Conservation (phyloP, 2,113 vertebrate genomes). For the Xyrauchen texanus region DNA sequence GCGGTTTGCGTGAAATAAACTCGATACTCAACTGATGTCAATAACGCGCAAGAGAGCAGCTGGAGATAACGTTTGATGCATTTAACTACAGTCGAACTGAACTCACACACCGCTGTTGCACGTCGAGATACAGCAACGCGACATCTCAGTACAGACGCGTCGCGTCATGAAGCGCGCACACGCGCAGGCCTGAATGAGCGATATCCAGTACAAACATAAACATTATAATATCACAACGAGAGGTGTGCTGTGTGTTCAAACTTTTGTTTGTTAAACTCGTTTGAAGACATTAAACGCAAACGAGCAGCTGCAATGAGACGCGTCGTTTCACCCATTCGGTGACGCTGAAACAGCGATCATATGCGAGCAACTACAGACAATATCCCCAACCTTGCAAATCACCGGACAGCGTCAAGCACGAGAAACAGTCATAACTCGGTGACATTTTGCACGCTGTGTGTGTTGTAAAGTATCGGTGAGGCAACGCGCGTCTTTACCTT, state of each 20-base stretch:
- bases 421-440: neutral
- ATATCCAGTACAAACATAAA: neutral
- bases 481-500: constrained; percentile 79
- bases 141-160: neutral
- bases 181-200: neutral
- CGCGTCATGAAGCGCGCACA: neutral
- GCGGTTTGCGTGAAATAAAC: neutral
- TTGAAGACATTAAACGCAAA: neutral
- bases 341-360: neutral
- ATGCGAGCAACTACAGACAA: too few species aligned
- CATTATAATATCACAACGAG: neutral
- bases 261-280: neutral
- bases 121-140: too few species aligned
- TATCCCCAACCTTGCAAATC: neutral
- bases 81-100: too few species aligned
- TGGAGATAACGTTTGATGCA: too few species aligned
- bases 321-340: neutral
- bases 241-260: too few species aligned
- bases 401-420: neutral
- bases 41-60: neutral
- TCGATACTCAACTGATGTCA: too few species aligned
- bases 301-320: neutral
- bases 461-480: neutral
- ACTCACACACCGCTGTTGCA: too few species aligned
- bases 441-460: neutral